A percentile compares a stretch with the other conserved stretches of the same genome.
Evolutionary conservation across 2,113 vertebrate species (phyloP).

Genomic region (Polypterus bichir): DNA sequence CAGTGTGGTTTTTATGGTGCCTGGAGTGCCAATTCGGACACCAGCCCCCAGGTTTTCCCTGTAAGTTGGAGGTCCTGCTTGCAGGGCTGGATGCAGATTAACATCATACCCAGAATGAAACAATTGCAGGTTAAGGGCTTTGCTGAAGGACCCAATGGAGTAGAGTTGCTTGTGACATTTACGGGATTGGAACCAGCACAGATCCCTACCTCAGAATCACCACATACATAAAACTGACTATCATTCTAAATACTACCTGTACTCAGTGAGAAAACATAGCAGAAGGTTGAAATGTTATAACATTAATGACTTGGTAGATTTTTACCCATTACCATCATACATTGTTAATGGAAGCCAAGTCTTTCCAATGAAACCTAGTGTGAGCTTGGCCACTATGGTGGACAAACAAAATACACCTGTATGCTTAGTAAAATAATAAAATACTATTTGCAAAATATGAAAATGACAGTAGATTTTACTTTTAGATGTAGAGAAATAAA

Average conservation of each 20-base stretch:
- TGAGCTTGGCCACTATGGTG: conserved; percentile 9
- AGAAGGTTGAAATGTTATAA: conserved; percentile 14
- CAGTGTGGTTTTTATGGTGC: no score
- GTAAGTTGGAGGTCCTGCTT: no score
- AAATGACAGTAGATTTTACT: conserved; percentile 6
- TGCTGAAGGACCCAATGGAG: no score
- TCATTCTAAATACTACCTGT: conserved; percentile 23
- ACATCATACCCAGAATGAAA: no score
- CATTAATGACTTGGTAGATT: conserved; percentile 21
- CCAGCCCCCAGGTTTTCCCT: no score
- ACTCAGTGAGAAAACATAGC: conserved; percentile 16
- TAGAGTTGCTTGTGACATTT: no score
- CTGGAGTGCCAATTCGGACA: no score
- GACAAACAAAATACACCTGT: conserved; percentile 5
- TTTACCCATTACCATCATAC: conserved; percentile 24
- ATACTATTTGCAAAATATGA: conserved; percentile 10
- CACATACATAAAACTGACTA: not conserved
- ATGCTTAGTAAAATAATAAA: conserved; percentile 9
- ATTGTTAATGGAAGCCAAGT: conserved; percentile 17
- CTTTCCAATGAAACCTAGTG: conserved; percentile 25
- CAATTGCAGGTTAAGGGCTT: no score
- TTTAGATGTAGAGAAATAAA: not conserved
- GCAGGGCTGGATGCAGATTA: no score
- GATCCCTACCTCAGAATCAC: no score
- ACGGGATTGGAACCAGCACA: no score